Evolutionary conservation across 1,140 invertebrate species (phyloP).

Genomic region (Penaeus indicus): DNA sequence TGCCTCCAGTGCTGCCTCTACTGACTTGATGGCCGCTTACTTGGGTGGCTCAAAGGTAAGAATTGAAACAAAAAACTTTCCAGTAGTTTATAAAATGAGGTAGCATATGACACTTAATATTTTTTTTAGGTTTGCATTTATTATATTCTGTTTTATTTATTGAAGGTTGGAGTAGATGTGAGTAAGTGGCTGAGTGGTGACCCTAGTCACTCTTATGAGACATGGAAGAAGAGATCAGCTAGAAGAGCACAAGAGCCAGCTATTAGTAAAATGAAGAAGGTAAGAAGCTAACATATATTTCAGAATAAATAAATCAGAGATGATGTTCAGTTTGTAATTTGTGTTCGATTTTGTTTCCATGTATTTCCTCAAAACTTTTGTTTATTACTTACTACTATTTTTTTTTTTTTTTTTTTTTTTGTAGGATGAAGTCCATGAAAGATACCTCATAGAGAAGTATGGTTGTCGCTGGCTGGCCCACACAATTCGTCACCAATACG

Average conservation of each 20-base stretch:
- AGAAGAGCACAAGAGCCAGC: constrained; percentile 70
- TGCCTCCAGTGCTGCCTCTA: not conserved
- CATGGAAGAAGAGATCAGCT: constrained; percentile 76
- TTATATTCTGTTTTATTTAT: not conserved
- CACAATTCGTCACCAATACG: constrained; percentile 63
- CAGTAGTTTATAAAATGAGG: too few relatives aligned
- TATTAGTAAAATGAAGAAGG: constrained; percentile 62
- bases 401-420: not conserved
- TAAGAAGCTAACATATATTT: constrained; percentile 1
- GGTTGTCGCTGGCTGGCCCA: constrained; percentile 74
- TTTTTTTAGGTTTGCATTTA: not conserved
- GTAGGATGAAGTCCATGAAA: constrained; percentile 72
- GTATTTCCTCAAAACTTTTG: too few relatives aligned
- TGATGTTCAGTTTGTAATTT: too few relatives aligned
- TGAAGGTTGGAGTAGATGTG: constrained; percentile 58
- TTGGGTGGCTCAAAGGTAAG: constrained; percentile 59
- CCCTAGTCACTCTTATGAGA: constrained; percentile 78
- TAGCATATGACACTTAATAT: not conserved
- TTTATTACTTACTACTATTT: constrained; percentile 4
- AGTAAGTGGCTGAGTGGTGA: constrained; percentile 81
- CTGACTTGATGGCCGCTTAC: constrained; percentile 56
- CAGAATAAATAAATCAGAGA: constrained; percentile 55
- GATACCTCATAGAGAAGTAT: constrained; percentile 85
- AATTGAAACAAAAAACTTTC: too few relatives aligned
- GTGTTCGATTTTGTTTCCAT: too few relatives aligned